phyloP scores from a whole-genome alignment of 2,113 vertebrate genomes.

The Kobus ellipsiprymnus region DNA sequence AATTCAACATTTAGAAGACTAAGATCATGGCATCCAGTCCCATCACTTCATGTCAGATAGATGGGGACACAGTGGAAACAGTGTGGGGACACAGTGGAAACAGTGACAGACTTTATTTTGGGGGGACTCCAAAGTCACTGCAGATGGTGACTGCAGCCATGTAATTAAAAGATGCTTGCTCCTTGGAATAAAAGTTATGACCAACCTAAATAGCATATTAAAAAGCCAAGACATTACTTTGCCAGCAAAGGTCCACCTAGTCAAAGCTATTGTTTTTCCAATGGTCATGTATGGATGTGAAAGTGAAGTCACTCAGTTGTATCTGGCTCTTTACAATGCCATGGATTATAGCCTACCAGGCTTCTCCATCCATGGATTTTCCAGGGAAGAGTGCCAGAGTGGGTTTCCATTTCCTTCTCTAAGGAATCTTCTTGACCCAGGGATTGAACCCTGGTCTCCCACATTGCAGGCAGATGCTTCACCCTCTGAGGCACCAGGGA shows the following conservation, averaged over 20 bases:
- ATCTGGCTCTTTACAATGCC: background rate
- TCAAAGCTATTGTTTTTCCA: background rate
- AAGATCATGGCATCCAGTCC: background rate
- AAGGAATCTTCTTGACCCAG: background rate
- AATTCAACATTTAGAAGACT: background rate
- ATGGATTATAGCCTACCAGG: background rate
- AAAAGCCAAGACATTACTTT: background rate
- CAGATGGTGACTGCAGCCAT: background rate
- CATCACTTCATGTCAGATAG: background rate
- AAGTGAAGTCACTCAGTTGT: background rate
- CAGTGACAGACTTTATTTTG: background rate
- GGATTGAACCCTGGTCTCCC: fast-evolving
- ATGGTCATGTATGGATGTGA: background rate
- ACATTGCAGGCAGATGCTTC: background rate
- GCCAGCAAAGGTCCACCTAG: background rate
- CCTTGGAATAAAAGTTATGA: background rate
- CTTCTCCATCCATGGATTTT: background rate
- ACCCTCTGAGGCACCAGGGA: background rate
- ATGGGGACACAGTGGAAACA: background rate
- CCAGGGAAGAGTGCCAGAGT: background rate
- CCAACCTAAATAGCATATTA: background rate
- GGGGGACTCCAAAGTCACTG: background rate
- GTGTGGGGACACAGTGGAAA: background rate
- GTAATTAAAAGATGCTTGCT: background rate
- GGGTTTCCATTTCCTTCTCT: background rate